Conservation (phyloP, 1,140 invertebrate genomes). For the Nasonia longicornis region DNA sequence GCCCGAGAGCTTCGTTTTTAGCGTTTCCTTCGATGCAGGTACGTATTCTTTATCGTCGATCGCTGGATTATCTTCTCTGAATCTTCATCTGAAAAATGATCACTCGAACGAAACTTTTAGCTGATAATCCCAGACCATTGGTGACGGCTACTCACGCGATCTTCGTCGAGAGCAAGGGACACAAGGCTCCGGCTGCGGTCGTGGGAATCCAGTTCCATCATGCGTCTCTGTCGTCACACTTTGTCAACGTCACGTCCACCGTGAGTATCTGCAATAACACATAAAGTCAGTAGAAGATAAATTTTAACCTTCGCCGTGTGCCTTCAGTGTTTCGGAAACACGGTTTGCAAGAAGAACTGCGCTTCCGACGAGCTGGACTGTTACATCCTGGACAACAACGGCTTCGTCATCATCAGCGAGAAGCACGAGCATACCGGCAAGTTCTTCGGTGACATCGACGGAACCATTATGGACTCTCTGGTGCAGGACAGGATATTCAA, state of each 20-base stretch:
- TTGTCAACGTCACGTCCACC: constrained; percentile 86
- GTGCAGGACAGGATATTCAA: constrained; percentile 91
- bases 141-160: constrained; percentile 92
- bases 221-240: constrained; percentile 82
- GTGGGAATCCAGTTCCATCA: constrained; percentile 90
- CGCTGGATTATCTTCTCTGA: no score
- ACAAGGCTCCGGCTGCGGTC: constrained; percentile 89
- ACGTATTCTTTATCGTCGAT: constrained; percentile 48
- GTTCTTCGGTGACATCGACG: constrained; percentile 94
- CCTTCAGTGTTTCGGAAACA: constrained; percentile 78
- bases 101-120: constrained; percentile 48
- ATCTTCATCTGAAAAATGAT: neutral
- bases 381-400: constrained; percentile 92
- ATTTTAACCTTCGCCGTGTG: neutral
- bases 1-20: constrained; percentile 91
- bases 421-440: constrained; percentile 84
- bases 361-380: constrained; percentile 89
- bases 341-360: constrained; percentile 84
- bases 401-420: constrained; percentile 93
- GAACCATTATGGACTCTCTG: constrained; percentile 93
- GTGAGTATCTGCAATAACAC: constrained; percentile 68
- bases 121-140: constrained; percentile 72
- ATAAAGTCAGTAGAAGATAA: neutral
- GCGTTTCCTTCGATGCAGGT: constrained; percentile 88
- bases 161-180: constrained; percentile 85